Evolutionary conservation across 2,797 vertebrate genomes (phyloP), one percentile per base, ranked within the genome.

Genomic region (Carduelis carduelis): DNA sequence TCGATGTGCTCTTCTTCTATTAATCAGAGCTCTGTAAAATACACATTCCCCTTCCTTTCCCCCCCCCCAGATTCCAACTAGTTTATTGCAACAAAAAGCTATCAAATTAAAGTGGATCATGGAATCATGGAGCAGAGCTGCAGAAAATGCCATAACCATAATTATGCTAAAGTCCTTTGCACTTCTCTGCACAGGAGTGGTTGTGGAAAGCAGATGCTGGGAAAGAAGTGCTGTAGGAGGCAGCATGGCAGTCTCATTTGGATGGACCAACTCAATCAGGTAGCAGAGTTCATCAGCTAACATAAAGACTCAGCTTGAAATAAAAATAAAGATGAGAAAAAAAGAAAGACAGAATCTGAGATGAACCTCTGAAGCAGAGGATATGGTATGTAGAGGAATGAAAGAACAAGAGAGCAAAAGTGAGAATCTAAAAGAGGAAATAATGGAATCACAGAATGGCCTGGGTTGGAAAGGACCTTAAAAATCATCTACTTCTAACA

Each of bases 291-390:
- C 43, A 77, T 9, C 49, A 49, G 44, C 34, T 77, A 68, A 74
- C 6, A 32, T 6, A 70, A 35, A 75, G 5, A 37, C 4, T 1
- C 26, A 69, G 3, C 12, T 34, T 35, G 68, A 84, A 85, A 22
- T 46, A 57, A 46, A 72, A 83, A 60, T 46, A n/a, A 85, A 76
- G 15, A 46, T 21, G 21, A 69, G 28, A 37, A 43, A 30, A 46
- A 49, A 47, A 70, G 4, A 26, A 57, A 46, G 32, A 49, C 5
- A 59, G 28, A 84, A 70, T 55, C 14, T 15, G 23, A 72, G 47
- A 77, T 5, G 24, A 78, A 44, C 10, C 20, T 28, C 46, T 61
- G 32, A 60, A 66, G 26, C 0, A 0, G 17, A 26, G 21, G 14
- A 89, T 64, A 52, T 1, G 0, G 1, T 39, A 32, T 9, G 8